phyloP scores from a whole-genome alignment of 2,888 invertebrate species.

The Amiota minor region DNA sequence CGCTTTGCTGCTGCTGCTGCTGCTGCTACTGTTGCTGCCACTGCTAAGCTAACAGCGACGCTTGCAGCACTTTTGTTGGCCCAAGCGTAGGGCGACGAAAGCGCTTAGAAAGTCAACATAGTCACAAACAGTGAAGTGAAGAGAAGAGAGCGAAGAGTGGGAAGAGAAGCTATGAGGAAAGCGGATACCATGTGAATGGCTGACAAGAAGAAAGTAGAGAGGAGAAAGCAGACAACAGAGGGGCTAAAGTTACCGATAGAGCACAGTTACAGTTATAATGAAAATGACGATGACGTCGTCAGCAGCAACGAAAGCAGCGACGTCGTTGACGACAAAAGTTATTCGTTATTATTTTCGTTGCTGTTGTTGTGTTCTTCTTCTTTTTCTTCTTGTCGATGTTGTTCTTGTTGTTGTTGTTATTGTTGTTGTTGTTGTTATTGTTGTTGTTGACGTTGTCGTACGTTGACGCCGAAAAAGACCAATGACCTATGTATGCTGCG shows the following conservation, averaged over 20 bases:
- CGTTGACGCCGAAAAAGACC: slow-evolving; percentile 73
- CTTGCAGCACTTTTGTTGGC: slow-evolving; percentile 28
- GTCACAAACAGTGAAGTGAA: not conserved
- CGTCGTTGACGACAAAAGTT: slow-evolving; percentile 63
- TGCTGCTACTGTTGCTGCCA: slow-evolving; percentile 11
- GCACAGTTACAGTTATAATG: slow-evolving; percentile 47
- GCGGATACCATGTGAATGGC: not conserved
- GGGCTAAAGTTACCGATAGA: not conserved
- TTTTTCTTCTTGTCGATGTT: slow-evolving; percentile 19
- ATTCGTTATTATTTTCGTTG: slow-evolving; percentile 33
- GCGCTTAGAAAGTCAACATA: slow-evolving; percentile 61
- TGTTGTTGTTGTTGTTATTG: slow-evolving; percentile 46
- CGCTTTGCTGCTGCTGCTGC: slow-evolving; percentile 30
- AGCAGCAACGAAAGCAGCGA: slow-evolving; percentile 29
- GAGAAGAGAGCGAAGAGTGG: slow-evolving; percentile 20
- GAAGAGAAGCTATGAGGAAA: slow-evolving; percentile 44
- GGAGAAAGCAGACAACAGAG: not conserved
- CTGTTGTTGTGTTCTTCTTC: slow-evolving; percentile 30
- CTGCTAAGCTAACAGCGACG: slow-evolving; percentile 1
- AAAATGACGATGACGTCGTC: slow-evolving; percentile 29
- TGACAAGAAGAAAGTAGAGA: not conserved
- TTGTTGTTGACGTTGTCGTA: slow-evolving; percentile 59
- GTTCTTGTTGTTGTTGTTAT: slow-evolving; percentile 37
- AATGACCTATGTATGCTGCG: slow-evolving; percentile 66
- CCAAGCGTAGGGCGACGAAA: slow-evolving; percentile 60